Evolutionary conservation across 1,140 invertebrate genomes (phyloP), one percentile per base, ranked within the genome.

Genomic region (Zaprionus ornatus): DNA sequence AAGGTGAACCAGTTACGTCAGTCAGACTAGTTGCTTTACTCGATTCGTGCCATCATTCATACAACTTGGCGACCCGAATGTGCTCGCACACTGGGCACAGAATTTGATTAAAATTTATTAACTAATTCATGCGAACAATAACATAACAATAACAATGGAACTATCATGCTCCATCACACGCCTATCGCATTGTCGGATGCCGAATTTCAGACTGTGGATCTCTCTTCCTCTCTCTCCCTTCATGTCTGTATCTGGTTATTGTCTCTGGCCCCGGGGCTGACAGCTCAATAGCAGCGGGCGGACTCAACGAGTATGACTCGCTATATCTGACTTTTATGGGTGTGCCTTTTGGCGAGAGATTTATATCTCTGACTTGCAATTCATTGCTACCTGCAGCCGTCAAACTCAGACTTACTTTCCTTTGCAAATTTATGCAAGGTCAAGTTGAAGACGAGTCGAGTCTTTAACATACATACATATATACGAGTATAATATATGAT

Each of bases 81-180:
- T 23, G 48, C 23, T 59, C 70, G 27, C 21, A 32, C 35, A 56
- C 15, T 54, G 64, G 9, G 50, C 63, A 56, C 59, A 55, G 59
- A 27, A 60, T 78, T 78, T 78, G 71, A 78, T 78, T 69, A 69
- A 78, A 78, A 78, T 78, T 70, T 78, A 78, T 78, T 78, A 78
- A 78, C 76, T 78, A 78, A 78, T 78, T 74, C 37, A 69, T 56
- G 48, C 27, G 65, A 71, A 64, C 61, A 64, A 71, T 50, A 60
- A 64, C 57, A 55, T 29, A 67, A 60, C 40, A 74, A 69, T 61
- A 69, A 61, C 55, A 70, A 74, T 62, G 62, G 7, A 45, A 17
- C n/a, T n/a, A 42, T 42, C 40, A n/a, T 17, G 65, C 35, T 29
- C 40, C 21, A 19, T 59, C 55, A 55, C 63, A 68, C 64, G 63